phyloP scores from a whole-genome alignment of 37 sponge, comb jelly and placozoan species.

The Amphimedon queenslandica region DNA sequence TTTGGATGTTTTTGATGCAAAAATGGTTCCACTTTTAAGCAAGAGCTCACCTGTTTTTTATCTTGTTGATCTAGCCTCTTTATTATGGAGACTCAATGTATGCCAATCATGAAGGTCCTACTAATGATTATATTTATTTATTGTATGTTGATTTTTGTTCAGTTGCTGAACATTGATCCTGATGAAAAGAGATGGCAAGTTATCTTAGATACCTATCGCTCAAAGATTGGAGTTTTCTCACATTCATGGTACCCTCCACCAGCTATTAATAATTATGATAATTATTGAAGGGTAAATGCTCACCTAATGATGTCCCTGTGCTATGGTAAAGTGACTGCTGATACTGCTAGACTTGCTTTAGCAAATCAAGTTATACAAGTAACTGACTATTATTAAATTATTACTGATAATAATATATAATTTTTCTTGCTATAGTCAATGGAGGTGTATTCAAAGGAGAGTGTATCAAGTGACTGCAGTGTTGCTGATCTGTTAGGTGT shows the following conservation, averaged over 20 bases:
- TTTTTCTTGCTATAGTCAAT: background rate
- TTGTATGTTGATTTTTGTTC: too few species aligned
- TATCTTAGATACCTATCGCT: constrained; percentile 17
- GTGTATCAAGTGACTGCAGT: constrained; percentile 7
- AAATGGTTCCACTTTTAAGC: too few species aligned
- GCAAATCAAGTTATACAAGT: constrained; percentile 52
- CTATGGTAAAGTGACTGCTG: constrained; percentile 33
- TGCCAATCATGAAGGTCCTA: background rate
- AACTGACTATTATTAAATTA: background rate
- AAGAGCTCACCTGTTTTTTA: too few species aligned
- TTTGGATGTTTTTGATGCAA: too few species aligned
- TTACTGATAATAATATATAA: background rate
- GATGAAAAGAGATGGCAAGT: constrained; percentile 54
- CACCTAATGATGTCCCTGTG: constrained; percentile 55
- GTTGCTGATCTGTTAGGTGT: constrained; percentile 41
- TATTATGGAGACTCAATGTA: constrained; percentile 76
- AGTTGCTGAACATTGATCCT: constrained; percentile 29
- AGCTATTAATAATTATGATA: background rate
- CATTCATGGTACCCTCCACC: constrained; percentile 26
- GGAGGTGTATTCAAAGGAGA: constrained; percentile 5
- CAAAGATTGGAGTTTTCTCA: constrained; percentile 7
- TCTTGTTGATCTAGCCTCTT: constrained; percentile 68
- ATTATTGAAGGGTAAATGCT: constrained; percentile 48
- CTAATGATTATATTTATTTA: too few species aligned
- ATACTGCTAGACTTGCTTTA: constrained; percentile 42